Percentiles rank a stretch among this genome's conserved stretches.
Evolutionary conservation across 2,888 invertebrate species (phyloP).

Genomic region (Idaea biselata): DNA sequence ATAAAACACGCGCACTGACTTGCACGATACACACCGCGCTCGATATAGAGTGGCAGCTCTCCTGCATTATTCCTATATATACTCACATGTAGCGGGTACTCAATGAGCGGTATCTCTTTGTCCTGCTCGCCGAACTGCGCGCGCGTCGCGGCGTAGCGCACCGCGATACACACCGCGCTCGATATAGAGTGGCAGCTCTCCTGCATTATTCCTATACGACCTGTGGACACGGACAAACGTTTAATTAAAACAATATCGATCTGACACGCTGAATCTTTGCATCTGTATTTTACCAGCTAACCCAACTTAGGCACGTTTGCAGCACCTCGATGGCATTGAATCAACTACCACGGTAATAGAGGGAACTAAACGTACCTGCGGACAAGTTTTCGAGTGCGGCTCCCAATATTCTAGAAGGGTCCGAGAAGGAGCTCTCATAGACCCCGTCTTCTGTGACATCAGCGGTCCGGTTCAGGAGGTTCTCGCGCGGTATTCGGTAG

Average conservation of each 20-base stretch:
- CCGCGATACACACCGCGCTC: slow-evolving; percentile 87
- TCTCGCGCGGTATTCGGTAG: slow-evolving; percentile 91
- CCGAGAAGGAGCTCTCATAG: slow-evolving; percentile 94
- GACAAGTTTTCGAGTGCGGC: slow-evolving; percentile 93
- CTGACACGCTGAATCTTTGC: too few relatives aligned
- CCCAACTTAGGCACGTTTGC: too few relatives aligned
- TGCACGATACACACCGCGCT: slow-evolving; percentile 87
- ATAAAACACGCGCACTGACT: too few relatives aligned
- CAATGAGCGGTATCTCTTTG: slow-evolving; percentile 88
- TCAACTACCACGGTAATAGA: too few relatives aligned
- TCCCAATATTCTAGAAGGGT: slow-evolving; percentile 91
- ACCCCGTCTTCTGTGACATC: slow-evolving; percentile 93
- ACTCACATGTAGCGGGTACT: slow-evolving; percentile 90
- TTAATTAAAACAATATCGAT: too few relatives aligned
- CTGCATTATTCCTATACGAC: slow-evolving; percentile 88
- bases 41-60: slow-evolving; percentile 84
- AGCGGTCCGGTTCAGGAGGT: slow-evolving; percentile 92
- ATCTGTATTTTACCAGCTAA: too few relatives aligned
- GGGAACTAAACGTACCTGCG: slow-evolving; percentile 83
- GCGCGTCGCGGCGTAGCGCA: slow-evolving; percentile 89
- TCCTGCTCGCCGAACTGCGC: slow-evolving; percentile 85
- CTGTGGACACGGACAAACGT: slow-evolving; percentile 65
- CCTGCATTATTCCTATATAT: slow-evolving; percentile 79
- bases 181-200: slow-evolving; percentile 84
- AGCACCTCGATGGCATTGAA: too few relatives aligned